Evolutionary conservation across 1,140 invertebrate genomes (phyloP).

Genomic region (Drosophila fuyamai): DNA sequence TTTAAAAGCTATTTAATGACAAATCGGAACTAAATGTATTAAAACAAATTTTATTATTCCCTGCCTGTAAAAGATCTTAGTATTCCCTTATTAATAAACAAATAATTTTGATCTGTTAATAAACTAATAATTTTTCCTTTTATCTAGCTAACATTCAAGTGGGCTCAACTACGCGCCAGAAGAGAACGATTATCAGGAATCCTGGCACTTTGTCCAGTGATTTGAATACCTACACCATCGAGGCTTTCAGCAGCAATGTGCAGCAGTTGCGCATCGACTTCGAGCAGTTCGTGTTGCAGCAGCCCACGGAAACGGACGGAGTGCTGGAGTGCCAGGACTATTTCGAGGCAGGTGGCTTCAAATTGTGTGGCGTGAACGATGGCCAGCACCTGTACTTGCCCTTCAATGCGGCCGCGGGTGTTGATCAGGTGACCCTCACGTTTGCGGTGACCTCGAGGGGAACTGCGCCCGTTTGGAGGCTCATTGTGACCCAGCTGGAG

Average conservation of each 20-base stretch:
- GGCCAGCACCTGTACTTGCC: conserved; percentile 88
- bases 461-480: conserved; percentile 85
- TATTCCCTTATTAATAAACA: no score
- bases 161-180: conserved; percentile 56
- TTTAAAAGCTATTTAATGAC: no score
- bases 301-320: conserved; percentile 85
- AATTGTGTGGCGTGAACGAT: conserved; percentile 91
- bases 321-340: conserved; percentile 86
- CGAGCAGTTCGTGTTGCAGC: conserved; percentile 89
- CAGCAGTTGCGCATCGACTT: conserved; percentile 91
- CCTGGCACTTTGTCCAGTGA: conserved; percentile 42
- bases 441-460: conserved; percentile 55
- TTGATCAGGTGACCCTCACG: conserved; percentile 57
- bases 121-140: not conserved
- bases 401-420: conserved; percentile 69
- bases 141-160: conserved; percentile 61
- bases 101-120: no score
- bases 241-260: conserved; percentile 85
- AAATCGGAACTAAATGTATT: no score
- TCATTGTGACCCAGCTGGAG: conserved; percentile 88
- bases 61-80: no score
- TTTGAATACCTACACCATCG: conserved; percentile 66
- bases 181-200: conserved; percentile 64
- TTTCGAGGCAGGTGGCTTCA: conserved; percentile 85
- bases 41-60: no score